These are phyloP conservation scores for Sebastes baramenuke DNA, from an alignment of 2,797 vertebrate species.

Conservation along the genomic window DNA sequence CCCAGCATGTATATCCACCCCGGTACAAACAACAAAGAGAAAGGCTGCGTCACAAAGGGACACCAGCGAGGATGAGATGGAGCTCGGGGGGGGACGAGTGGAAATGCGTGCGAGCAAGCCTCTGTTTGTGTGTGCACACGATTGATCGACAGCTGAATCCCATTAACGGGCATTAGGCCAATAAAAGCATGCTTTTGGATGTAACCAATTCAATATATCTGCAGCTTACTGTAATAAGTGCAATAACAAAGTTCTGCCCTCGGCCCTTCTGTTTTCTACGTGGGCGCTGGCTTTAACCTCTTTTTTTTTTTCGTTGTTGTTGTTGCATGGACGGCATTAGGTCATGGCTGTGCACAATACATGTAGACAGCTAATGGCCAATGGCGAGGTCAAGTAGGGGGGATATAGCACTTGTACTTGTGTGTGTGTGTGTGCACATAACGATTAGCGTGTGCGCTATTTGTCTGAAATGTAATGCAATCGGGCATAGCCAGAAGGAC, in stretches of 20 bases:
- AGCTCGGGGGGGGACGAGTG: constrained; percentile 10
- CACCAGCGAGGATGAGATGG: constrained; percentile 1
- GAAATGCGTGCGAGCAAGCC: neutral
- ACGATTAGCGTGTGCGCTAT: constrained; percentile 37
- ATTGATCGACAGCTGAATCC: constrained; percentile 51
- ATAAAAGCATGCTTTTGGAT: constrained; percentile 25
- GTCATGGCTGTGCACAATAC: constrained; percentile 39
- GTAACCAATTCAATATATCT: constrained; percentile 23
- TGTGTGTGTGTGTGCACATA: neutral
- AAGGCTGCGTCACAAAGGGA: constrained; percentile 52
- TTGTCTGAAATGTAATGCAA: constrained; percentile 57
- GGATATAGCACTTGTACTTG: neutral
- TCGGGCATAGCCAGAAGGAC: constrained; percentile 65
- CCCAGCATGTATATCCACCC: constrained; percentile 60
- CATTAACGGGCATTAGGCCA: constrained; percentile 37
- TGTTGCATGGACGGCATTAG: constrained; percentile 25
- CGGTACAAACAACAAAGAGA: constrained; percentile 59
- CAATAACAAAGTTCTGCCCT: constrained; percentile 12
- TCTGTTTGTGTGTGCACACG: neutral
- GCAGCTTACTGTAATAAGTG: constrained; percentile 14
- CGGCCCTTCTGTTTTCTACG: neutral
- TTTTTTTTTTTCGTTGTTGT: constrained; percentile 18
- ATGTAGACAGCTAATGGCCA: constrained; percentile 63
- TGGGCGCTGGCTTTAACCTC: constrained; percentile 35
- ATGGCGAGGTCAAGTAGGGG: constrained; percentile 59